Evolutionary conservation across 92 coral and sea anemone species (phyloP), one percentile per base, ranked within the genome.

Genomic region (Porites lobata): DNA sequence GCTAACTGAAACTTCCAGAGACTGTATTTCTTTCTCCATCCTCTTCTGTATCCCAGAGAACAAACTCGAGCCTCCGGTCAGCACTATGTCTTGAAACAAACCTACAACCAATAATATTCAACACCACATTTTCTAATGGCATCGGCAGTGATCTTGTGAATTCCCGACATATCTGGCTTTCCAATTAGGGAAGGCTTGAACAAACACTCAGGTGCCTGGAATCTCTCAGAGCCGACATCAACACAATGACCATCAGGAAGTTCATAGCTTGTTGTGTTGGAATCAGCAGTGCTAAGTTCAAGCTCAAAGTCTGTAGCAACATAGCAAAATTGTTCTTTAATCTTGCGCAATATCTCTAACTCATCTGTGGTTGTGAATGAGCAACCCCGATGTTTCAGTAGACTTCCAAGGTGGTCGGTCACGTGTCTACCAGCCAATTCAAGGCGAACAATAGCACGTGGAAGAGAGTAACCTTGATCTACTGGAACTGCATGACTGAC

Each of bases 161-260:
- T 66, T n/a, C 71, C 93, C n/a, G 92, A 95, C 76, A 92, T 82
- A 32, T 96, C 83, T 72, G 93, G 94, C 90, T 93, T 86, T 32
- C 98, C 98, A 32, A 93, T 89, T 70, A 92, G 91, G 43, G 98
- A 92, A 17, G 98, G 96, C 75, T 95, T 96, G 76, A 95, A 90
- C 47, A 95, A 64, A 1, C 94, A 92, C 87, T 95, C 98, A 0
- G 98, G 98, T 52, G 96, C 93, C 29, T 96, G 88, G 98, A 95
- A 95, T 86, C 98, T 57, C 93, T 94, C 98, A 63, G 90, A 92
- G 19, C 98, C 98, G 84, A 94, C 93, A 89, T 92, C 88, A 91
- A 94, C 91, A 56, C 90, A 94, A 43, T 90, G 98, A 5, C 98
- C 98, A 76, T 94, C 95, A 19, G 98, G 98, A 29, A 92, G 86